Conservation (phyloP, 1,140 invertebrate genomes). For the Sarcophaga bullata region DNA sequence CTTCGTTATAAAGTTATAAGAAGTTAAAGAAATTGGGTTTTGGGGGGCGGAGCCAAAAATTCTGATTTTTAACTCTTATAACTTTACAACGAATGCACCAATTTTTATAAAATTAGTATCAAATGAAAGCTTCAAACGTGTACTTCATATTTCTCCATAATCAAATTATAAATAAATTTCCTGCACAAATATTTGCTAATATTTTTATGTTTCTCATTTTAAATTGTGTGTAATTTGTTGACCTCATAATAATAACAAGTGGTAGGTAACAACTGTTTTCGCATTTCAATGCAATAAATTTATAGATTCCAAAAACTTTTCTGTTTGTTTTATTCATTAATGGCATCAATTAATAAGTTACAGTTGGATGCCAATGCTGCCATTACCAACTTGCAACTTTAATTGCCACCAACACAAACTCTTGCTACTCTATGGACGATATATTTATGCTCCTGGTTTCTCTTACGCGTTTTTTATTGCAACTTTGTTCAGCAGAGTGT, state of each 20-base stretch:
- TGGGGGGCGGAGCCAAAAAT: too few species aligned
- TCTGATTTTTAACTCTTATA: too few species aligned
- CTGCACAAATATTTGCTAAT: too few species aligned
- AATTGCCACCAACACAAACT: not conserved
- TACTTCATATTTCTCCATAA: slow-evolving; percentile 13
- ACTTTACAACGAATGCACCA: too few species aligned
- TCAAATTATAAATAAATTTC: too few species aligned
- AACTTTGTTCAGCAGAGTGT: not conserved
- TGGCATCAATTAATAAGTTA: slow-evolving; percentile 3
- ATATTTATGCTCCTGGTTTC: not conserved
- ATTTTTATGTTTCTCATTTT: not conserved
- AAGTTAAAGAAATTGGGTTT: too few species aligned
- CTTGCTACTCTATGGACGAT: not conserved
- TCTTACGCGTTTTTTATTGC: not conserved
- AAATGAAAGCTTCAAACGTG: too few species aligned
- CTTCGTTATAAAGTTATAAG: too few species aligned
- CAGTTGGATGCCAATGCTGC: not conserved
- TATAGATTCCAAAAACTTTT: not conserved
- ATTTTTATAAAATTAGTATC: too few species aligned
- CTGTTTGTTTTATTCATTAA: not conserved
- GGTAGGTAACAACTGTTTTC: not conserved
- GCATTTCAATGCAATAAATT: too few species aligned
- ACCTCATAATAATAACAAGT: not conserved
- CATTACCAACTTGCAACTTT: too few species aligned
- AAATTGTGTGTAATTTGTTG: slow-evolving; percentile 9